These are phyloP conservation scores for Microctenopoma steveboyesi DNA, from an alignment of 2,797 vertebrate species.

Conservation along the genomic window DNA sequence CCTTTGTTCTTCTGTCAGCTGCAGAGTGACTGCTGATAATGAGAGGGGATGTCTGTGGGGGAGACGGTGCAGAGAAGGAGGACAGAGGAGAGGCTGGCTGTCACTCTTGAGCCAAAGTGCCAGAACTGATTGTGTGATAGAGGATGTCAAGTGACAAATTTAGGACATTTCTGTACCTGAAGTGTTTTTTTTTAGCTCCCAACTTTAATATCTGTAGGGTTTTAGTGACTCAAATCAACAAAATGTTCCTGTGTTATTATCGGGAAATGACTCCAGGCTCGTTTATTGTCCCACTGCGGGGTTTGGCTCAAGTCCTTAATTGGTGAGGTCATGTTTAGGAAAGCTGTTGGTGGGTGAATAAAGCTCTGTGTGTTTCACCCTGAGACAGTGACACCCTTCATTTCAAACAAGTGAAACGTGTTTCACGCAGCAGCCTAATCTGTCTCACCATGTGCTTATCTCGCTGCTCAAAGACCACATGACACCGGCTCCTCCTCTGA, in stretches of 20 bases:
- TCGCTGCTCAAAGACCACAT: slow-evolving; percentile 2
- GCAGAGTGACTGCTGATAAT: slow-evolving; percentile 38
- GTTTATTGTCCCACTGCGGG: slow-evolving; percentile 21
- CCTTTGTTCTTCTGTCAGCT: slow-evolving; percentile 48
- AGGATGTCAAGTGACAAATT: slow-evolving; percentile 11
- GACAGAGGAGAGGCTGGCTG: background rate
- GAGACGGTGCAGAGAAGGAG: slow-evolving; percentile 2
- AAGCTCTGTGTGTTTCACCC: slow-evolving; percentile 17
- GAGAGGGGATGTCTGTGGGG: slow-evolving; percentile 24
- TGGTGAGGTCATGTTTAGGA: slow-evolving; percentile 18
- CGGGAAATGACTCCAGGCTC: slow-evolving; percentile 28
- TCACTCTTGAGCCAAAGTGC: slow-evolving; percentile 9
- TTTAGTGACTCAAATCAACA: slow-evolving; percentile 12
- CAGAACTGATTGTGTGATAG: slow-evolving; percentile 36
- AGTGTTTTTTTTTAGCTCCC: background rate
- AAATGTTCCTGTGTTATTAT: slow-evolving; percentile 35
- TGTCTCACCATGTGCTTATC: slow-evolving; percentile 10
- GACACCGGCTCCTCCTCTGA: background rate
- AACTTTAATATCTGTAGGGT: background rate
- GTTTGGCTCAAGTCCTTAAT: slow-evolving; percentile 4
- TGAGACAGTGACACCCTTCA: background rate
- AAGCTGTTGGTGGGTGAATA: slow-evolving; percentile 17
- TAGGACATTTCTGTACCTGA: background rate
- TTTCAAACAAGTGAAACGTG: slow-evolving; percentile 7
- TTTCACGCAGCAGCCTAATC: slow-evolving; percentile 26